Base-by-base conservation (phyloP, 2,797 vertebrate genomes). In the Chaetophractus vellerosus region DNA sequence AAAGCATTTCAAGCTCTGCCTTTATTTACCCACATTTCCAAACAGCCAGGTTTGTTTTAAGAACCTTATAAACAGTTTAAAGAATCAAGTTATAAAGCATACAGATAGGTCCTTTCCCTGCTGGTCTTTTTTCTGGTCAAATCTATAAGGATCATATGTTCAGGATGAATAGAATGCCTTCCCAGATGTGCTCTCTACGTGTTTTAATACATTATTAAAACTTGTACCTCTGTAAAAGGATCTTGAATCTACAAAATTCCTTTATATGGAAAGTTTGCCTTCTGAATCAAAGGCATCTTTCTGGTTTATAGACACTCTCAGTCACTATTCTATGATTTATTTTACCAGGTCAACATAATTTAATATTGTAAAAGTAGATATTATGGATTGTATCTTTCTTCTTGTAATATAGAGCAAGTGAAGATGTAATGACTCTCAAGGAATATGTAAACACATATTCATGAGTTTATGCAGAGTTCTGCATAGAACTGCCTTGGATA, bases 1-100 rank as follows among this genome's bases (percentile, higher is more conserved):
- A 79, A 91, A 80, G 6, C 16, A 90, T 87, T 79, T 89, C 23
- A 85, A 50, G 2, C 5, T 83, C 78, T 90, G 50, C 76, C 69
- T 96, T 95, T 72, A 87, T 87, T 81, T 81, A 78, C 23, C 57
- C 52, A 68, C 50, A 83, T 78, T 78, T 91, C 45, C 59, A 83
- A 96, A 64, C 15, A 89, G 36, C 28, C 23, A n/a, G 11, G 10
- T 59, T 87, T 91, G 38, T 24, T 84, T 91, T 75, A 83, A 21
- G 38, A 92, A 5, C 66, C 36, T 69, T 63, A 33, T 50, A 59
- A 94, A 75, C 10, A 80, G 48, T 41, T 57, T 41, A 68, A 92
- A 86, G 33, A 61, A 66, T 71, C 26, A 83, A 31, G 23, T 86
- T 75, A 45, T 71, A 52, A 88, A 83, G 36, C 24, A 38, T 4